These are phyloP conservation scores for Rhynchonycteris naso DNA, from an alignment of 2,797 vertebrate species.

Conservation along the genomic window DNA sequence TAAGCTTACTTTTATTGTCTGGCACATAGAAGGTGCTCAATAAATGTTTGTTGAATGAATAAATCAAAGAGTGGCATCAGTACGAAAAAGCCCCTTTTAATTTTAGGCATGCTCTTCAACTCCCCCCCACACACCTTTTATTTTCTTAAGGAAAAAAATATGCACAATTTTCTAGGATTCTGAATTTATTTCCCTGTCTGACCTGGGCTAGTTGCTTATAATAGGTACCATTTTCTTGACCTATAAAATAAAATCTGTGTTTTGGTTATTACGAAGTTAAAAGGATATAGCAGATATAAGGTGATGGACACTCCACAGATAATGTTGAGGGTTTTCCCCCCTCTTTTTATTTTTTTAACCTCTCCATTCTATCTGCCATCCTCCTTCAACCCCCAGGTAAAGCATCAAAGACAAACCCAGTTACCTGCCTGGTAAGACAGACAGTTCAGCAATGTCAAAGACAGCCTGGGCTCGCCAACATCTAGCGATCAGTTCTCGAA, in stretches of 20 bases:
- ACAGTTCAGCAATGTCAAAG: slow-evolving; percentile 29
- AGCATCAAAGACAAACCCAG: slow-evolving; percentile 34
- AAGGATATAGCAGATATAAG: not conserved
- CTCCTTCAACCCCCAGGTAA: not conserved
- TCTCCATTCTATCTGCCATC: not conserved
- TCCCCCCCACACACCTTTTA: not conserved
- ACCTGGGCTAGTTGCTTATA: not conserved
- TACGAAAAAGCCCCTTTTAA: not conserved
- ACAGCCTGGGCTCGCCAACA: not conserved
- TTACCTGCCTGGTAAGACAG: not conserved
- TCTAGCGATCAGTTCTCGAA: not conserved
- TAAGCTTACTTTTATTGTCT: slow-evolving; percentile 26
- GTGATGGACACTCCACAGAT: not conserved
- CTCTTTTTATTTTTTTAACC: not conserved
- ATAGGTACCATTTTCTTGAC: not conserved
- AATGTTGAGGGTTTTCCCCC: not conserved
- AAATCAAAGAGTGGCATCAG: not conserved
- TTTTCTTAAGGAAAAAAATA: not conserved
- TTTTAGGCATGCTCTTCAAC: slow-evolving; percentile 13
- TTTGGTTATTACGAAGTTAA: not conserved
- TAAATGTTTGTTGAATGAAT: not conserved
- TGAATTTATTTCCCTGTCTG: slow-evolving; percentile 18
- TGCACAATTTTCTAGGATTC: slow-evolving; percentile 22
- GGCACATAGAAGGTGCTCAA: not conserved
- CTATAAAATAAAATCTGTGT: slow-evolving; percentile 17